Conservation (phyloP, 2,113 vertebrate species). For the Bostrychus sinensis region DNA sequence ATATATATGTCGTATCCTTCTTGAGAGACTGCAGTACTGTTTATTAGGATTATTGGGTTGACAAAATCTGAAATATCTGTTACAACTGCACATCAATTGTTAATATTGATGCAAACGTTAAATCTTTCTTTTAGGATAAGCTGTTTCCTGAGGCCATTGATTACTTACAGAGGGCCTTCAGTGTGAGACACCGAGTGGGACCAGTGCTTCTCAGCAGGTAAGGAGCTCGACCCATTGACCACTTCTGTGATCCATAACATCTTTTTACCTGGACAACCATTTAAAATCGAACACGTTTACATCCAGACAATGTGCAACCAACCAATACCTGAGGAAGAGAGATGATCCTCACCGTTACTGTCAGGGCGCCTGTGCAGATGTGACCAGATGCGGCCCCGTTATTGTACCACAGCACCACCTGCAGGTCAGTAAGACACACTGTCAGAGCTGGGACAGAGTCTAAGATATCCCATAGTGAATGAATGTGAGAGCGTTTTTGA, state of each 20-base stretch:
- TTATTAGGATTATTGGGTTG: no score
- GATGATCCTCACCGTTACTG: slow-evolving; percentile 94
- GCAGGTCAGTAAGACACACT: slow-evolving; percentile 80
- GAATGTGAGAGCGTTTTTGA: no score
- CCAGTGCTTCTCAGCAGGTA: slow-evolving; percentile 93
- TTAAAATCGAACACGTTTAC: not conserved
- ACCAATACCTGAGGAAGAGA: slow-evolving; percentile 91
- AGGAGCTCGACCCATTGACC: not conserved
- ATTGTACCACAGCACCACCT: slow-evolving; percentile 92
- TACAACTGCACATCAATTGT: no score
- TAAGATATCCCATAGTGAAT: not conserved
- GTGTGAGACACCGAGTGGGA: slow-evolving; percentile 85
- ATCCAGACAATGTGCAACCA: slow-evolving; percentile 91
- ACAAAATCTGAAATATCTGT: no score
- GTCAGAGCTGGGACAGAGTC: not conserved
- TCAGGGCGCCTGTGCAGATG: slow-evolving; percentile 86
- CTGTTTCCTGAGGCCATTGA: slow-evolving; percentile 96
- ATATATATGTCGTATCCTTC: no score
- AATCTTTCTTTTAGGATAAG: slow-evolving; percentile 84
- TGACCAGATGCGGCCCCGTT: slow-evolving; percentile 92
- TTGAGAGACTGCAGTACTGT: no score
- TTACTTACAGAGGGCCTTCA: slow-evolving; percentile 90
- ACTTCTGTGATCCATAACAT: no score
- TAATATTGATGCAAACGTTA: no score
- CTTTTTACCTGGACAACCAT: no score